A percentile compares a stretch with the other conserved stretches of the same genome.
phyloP scores from a whole-genome alignment of 2,797 vertebrate genomes.

The Oophaga sylvatica region DNA sequence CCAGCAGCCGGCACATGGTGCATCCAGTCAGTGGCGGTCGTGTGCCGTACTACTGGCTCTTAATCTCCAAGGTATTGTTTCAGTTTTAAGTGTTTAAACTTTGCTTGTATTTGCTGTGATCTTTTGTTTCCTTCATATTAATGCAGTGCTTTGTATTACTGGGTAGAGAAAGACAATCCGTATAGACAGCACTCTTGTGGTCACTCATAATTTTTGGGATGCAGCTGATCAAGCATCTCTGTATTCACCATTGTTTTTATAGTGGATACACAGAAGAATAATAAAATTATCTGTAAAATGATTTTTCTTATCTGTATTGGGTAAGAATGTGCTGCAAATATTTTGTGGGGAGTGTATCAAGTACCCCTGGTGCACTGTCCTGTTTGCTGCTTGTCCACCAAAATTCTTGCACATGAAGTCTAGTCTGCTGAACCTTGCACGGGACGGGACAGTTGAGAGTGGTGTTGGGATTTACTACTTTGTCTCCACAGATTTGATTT shows the following conservation, averaged over 20 bases:
- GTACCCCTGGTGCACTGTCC: neutral
- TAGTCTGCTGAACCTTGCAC: too few species aligned
- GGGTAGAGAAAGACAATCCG: neutral
- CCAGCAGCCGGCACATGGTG: too few species aligned
- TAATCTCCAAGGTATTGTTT: too few species aligned
- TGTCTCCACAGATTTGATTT: too few species aligned
- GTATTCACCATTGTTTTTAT: neutral
- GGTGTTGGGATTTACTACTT: too few species aligned
- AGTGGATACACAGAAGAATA: neutral
- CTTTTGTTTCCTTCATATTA: too few species aligned
- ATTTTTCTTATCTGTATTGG: neutral
- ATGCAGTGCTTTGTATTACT: neutral
- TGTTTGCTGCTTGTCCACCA: neutral
- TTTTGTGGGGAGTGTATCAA: neutral
- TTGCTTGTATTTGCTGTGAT: too few species aligned
- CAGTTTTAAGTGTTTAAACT: too few species aligned
- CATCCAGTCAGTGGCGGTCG: too few species aligned
- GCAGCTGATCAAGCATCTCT: neutral
- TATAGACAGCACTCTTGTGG: neutral
- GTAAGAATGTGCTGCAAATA: neutral
- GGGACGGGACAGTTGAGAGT: too few species aligned
- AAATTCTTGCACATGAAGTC: too few species aligned
- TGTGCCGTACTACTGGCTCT: too few species aligned
- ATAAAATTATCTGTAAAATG: neutral
- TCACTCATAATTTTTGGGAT: neutral